These are phyloP conservation scores for Desmodus rotundus DNA, from an alignment of 2,113 vertebrate genomes.

Conservation along the genomic window DNA sequence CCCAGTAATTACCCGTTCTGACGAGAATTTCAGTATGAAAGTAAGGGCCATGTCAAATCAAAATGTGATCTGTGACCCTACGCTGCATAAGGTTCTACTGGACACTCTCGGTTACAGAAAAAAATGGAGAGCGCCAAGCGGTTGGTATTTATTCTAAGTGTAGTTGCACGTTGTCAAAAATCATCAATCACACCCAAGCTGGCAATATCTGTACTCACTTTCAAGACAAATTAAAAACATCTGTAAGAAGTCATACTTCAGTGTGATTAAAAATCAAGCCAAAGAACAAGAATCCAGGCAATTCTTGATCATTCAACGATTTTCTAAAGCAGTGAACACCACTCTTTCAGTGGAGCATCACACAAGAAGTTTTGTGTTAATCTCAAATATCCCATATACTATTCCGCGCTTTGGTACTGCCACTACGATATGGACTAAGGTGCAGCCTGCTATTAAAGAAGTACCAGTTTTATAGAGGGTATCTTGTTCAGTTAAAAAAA, in stretches of 20 bases:
- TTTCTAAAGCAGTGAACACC: slow-evolving; percentile 5
- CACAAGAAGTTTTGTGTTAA: neutral
- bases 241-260: slow-evolving; percentile 16
- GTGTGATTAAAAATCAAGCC: neutral
- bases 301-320: neutral
- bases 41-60: neutral
- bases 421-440: neutral
- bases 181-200: neutral
- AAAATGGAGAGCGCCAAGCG: neutral
- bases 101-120: neutral
- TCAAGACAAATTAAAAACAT: slow-evolving; percentile 52
- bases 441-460: neutral
- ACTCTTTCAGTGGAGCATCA: neutral
- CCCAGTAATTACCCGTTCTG: neutral
- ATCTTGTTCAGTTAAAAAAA: too few relatives aligned
- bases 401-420: neutral
- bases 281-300: neutral
- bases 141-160: neutral
- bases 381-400: neutral
- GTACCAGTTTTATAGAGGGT: neutral
- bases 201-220: neutral
- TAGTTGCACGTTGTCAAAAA: neutral
- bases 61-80: rapidly evolving
- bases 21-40: neutral
- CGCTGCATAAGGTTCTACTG: neutral